Evolutionary conservation across 2,113 vertebrate genomes (phyloP).

Genomic region (Cyanoramphus novaezelandiae): DNA sequence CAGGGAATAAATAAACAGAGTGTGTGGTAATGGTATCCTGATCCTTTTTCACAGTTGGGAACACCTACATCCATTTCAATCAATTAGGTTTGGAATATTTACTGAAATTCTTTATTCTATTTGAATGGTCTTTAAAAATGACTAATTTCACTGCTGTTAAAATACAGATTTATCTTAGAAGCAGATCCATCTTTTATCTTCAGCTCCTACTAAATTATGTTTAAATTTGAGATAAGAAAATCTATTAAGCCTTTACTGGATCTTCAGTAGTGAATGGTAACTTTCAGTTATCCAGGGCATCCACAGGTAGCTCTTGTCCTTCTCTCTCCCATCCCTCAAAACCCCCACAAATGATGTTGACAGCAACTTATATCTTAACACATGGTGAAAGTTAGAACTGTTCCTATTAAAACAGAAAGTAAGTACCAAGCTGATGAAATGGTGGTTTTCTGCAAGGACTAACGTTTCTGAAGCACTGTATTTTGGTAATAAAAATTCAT

Average conservation of each 20-base stretch:
- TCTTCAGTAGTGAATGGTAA: background rate
- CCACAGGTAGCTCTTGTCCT: background rate
- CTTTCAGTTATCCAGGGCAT: background rate
- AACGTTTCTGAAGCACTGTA: background rate
- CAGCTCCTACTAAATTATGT: background rate
- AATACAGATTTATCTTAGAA: slow-evolving; percentile 74
- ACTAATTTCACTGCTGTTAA: slow-evolving; percentile 53
- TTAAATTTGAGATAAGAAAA: slow-evolving; percentile 16
- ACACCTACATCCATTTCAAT: slow-evolving; percentile 80
- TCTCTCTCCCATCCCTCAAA: background rate
- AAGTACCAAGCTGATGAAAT: background rate
- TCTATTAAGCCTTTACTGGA: background rate
- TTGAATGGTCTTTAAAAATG: slow-evolving; percentile 74
- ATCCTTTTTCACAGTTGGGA: slow-evolving; percentile 87
- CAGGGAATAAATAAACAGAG: slow-evolving; percentile 94
- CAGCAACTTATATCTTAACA: background rate
- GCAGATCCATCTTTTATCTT: background rate
- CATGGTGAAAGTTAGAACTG: background rate
- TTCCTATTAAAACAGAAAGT: background rate
- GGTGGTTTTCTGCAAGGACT: background rate
- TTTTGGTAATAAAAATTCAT: background rate
- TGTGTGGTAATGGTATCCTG: slow-evolving; percentile 90
- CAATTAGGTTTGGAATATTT: slow-evolving; percentile 80
- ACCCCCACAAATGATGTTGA: background rate
- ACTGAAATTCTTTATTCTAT: slow-evolving; percentile 71